These are phyloP conservation scores for Thunnus albacares DNA, from an alignment of 2,797 vertebrate species.

Conservation along the genomic window DNA sequence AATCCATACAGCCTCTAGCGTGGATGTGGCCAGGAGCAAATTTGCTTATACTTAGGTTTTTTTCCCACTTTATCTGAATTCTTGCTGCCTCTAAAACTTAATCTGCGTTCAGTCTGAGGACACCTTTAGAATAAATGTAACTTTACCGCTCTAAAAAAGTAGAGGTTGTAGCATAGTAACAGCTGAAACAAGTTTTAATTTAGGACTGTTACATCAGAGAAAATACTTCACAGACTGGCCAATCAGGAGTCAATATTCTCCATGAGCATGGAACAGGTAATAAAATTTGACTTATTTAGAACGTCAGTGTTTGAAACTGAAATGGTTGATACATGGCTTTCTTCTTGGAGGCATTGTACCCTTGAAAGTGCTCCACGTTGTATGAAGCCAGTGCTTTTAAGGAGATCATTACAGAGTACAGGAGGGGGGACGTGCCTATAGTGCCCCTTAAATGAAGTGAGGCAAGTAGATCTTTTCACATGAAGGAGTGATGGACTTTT, in stretches of 20 bases:
- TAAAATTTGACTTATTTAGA: slow-evolving; percentile 12
- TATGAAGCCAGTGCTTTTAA: neutral
- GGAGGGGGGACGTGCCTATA: slow-evolving; percentile 2
- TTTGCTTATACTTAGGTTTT: too few species aligned
- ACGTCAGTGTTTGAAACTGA: slow-evolving; percentile 22
- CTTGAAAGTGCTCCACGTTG: slow-evolving; percentile 2
- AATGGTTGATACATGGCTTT: slow-evolving; percentile 34
- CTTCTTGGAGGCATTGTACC: slow-evolving; percentile 16
- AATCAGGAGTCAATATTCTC: neutral
- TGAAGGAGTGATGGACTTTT: slow-evolving; percentile 45
- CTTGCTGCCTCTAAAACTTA: neutral
- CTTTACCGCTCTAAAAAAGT: slow-evolving; percentile 1
- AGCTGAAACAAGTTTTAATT: slow-evolving; percentile 1
- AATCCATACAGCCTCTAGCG: too few species aligned
- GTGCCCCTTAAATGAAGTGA: slow-evolving; percentile 39
- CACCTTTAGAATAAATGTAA: neutral
- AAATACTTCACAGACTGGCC: too few species aligned
- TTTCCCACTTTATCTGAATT: too few species aligned
- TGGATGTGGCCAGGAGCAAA: neutral
- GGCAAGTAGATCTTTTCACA: slow-evolving; percentile 44
- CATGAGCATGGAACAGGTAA: neutral
- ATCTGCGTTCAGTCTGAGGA: slow-evolving; percentile 12
- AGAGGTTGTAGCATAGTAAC: neutral
- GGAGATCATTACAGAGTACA: neutral
- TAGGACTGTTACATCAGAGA: neutral